Conservation (phyloP, 53 echinoderm and acorn worm species). For the Holothuria scabra region DNA sequence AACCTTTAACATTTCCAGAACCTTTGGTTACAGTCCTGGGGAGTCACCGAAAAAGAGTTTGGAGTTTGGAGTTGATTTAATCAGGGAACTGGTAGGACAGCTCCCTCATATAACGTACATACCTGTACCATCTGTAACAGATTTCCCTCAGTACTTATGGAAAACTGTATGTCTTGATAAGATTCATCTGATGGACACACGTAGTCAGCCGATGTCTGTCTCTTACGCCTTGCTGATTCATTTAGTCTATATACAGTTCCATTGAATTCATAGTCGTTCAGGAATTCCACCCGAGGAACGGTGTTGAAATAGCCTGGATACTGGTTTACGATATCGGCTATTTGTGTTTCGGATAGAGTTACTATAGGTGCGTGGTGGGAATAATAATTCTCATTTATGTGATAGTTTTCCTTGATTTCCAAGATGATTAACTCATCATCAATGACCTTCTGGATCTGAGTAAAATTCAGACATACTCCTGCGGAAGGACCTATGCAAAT, state of each 20-base stretch:
- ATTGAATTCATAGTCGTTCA: background rate
- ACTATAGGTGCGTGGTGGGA: background rate
- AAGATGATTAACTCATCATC: background rate
- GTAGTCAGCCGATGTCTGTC: background rate
- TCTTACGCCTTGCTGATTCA: background rate
- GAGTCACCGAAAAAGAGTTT: too few relatives aligned
- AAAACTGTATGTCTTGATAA: slow-evolving; percentile 6
- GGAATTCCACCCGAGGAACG: background rate
- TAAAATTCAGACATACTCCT: background rate
- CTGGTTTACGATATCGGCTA: background rate
- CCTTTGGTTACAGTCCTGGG: too few relatives aligned
- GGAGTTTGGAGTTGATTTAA: too few relatives aligned
- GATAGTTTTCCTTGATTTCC: slow-evolving; percentile 1
- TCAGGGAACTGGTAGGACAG: too few relatives aligned
- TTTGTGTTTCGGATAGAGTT: background rate
- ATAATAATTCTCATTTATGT: background rate
- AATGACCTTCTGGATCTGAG: background rate
- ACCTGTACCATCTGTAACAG: slow-evolving; percentile 30
- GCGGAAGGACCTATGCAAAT: background rate
- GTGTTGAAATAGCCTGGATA: background rate
- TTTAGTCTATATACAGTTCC: background rate
- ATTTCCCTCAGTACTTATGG: background rate
- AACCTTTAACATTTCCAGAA: too few relatives aligned
- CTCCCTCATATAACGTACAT: background rate
- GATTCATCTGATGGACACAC: background rate